A percentile compares a stretch with the other conserved stretches of the same genome.
Evolutionary conservation across 2,888 invertebrate species (phyloP).

Genomic region (Ophion costatus): DNA sequence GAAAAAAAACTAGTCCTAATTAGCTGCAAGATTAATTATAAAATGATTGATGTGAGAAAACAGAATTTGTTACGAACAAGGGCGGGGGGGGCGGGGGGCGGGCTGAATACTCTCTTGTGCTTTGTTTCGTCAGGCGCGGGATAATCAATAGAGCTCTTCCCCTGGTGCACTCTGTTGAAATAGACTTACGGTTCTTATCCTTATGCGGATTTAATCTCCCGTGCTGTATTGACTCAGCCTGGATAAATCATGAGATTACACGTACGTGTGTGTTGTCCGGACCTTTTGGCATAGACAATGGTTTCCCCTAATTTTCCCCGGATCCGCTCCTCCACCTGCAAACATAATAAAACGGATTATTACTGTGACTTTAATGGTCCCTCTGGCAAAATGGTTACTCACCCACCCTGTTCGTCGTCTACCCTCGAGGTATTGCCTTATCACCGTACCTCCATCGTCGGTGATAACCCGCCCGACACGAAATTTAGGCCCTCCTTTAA

Average conservation of each 20-base stretch:
- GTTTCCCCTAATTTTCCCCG: no score
- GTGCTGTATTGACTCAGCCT: neutral
- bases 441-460: no score
- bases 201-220: conserved; percentile 23
- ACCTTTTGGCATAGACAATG: no score
- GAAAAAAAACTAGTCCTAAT: conserved; percentile 3
- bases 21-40: conserved; percentile 41
- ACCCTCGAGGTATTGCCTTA: no score
- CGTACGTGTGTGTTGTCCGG: neutral
- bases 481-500: no score
- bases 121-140: neutral
- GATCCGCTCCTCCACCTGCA: no score
- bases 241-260: conserved; percentile 15
- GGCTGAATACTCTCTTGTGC: neutral
- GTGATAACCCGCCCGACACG: no score
- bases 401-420: no score
- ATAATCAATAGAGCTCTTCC: conserved; percentile 28
- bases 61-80: neutral
- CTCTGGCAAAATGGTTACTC: no score
- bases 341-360: no score
- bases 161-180: neutral
- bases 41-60: conserved; percentile 20
- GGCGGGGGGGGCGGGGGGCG: neutral
- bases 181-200: conserved; percentile 1
- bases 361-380: no score